Conservation (phyloP, 2,888 invertebrate species). For the Andrena bicolor region DNA sequence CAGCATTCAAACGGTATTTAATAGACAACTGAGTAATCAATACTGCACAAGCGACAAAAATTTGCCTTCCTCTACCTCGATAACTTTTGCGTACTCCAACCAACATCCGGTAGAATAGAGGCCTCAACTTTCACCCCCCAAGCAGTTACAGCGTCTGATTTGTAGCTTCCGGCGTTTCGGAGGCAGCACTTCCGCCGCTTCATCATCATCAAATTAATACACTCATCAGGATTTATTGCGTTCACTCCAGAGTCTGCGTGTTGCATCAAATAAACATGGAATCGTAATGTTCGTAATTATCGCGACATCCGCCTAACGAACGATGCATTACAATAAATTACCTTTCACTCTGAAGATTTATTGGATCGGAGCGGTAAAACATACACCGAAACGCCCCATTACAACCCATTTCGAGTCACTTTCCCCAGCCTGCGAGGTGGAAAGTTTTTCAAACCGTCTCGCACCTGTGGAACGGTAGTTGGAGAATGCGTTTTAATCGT, state of each 20-base stretch:
- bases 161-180: constrained; percentile 11
- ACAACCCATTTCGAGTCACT: neutral
- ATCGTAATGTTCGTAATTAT: neutral
- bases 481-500: constrained; percentile 18
- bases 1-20: too few species aligned
- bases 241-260: neutral
- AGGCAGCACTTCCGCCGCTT: constrained; percentile 12
- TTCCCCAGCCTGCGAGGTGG: too few species aligned
- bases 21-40: too few species aligned
- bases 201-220: constrained; percentile 3
- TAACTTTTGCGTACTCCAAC: too few species aligned
- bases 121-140: neutral
- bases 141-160: constrained; percentile 1
- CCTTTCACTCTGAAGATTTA: too few species aligned
- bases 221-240: neutral
- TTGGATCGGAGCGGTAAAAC: neutral
- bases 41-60: too few species aligned
- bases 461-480: neutral
- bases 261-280: neutral
- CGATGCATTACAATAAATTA: neutral
- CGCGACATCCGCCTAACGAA: too few species aligned
- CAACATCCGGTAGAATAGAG: neutral
- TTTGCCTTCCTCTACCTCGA: too few species aligned
- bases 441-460: neutral
- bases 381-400: neutral